Evolutionary conservation across 2,888 invertebrate species (phyloP), one percentile per base, ranked within the genome.

Genomic region (Ophion obscuratus): DNA sequence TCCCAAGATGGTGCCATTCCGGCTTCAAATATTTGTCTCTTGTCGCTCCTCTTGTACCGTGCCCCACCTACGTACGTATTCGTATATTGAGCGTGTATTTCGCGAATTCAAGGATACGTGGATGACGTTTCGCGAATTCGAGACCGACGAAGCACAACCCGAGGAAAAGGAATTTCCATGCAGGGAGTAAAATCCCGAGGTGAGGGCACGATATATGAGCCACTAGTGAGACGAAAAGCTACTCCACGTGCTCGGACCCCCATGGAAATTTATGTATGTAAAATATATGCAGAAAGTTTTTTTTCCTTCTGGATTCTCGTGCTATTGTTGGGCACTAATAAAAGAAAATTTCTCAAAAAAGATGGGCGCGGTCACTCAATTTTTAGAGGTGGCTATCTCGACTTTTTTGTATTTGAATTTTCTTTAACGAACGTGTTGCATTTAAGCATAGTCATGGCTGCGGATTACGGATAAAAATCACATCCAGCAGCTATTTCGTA

Each of bases 1-100:
- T 74, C 62, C 68, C 68, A 27, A 24, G 40, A 61, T 44, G 27
- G 78, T 74, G 47, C 36, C 81, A 73, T 81, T 70, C 57, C 44
- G 20, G 47, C 27, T 74, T 64, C 31, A 74, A 78, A 85, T 81
- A 78, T 84, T 67, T 78, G 66, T 67, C 66, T 66, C 64, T 44
- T 24, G 47, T 61, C n/a, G 67, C 20, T 47, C 44, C 11, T 76
- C 53, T 36, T 20, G 47, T 20, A 75, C 62, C n/a, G 44, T 17
- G 0, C 44, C 9, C 17, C 31, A 62, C 17, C 1, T 76, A 27
- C 27, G 5, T 31, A 53, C 59, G 10, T 17, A 47, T 64, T 27
- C 14, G 27, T 31, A 53, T n/a, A 36, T 7, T 62, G 10, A 10
- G 24, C 27, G 20, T 66, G 53, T 66, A 66, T 66, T 75, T 27